phyloP scores from a whole-genome alignment of 2,113 vertebrate genomes.

The Toxotes jaculatrix region DNA sequence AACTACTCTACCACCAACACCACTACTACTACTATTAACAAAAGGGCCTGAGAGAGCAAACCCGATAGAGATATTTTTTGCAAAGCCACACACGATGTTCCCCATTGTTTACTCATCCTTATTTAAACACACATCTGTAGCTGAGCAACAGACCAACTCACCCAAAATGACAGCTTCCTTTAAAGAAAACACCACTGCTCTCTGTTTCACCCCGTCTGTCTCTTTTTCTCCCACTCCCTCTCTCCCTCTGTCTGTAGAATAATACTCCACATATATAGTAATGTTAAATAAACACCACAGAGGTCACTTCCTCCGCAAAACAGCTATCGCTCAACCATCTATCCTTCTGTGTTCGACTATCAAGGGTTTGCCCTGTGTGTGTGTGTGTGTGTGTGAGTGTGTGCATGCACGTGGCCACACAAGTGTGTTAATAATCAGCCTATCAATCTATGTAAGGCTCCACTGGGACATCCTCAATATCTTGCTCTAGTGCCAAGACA shows the following conservation, averaged over 20 bases:
- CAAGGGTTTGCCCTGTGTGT: conserved; percentile 29
- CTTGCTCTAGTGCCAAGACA: conserved; percentile 67
- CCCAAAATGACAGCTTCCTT: conserved; percentile 76
- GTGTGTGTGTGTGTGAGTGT: conserved; percentile 14
- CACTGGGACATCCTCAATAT: conserved; percentile 64
- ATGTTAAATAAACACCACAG: conserved; percentile 77
- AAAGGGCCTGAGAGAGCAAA: conserved; percentile 9
- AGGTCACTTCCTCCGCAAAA: conserved; percentile 74
- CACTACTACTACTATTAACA: neutral
- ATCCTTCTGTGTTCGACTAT: conserved; percentile 58
- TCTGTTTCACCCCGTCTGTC: conserved; percentile 58
- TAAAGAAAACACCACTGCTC: conserved; percentile 73
- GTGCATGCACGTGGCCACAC: conserved; percentile 31
- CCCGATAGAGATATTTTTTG: conserved; percentile 23
- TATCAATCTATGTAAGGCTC: conserved; percentile 56
- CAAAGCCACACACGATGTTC: conserved; percentile 73
- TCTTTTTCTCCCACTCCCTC: conserved; percentile 42
- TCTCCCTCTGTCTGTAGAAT: conserved; percentile 52
- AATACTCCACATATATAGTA: conserved; percentile 67
- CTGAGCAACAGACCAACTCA: conserved; percentile 65
- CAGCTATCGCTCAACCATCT: conserved; percentile 54
- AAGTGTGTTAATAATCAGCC: conserved; percentile 55
- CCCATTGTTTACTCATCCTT: conserved; percentile 70
- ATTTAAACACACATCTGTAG: conserved; percentile 73
- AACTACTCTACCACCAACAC: neutral